phyloP scores from a whole-genome alignment of 2,113 vertebrate genomes.

The Aphyosemion australe region DNA sequence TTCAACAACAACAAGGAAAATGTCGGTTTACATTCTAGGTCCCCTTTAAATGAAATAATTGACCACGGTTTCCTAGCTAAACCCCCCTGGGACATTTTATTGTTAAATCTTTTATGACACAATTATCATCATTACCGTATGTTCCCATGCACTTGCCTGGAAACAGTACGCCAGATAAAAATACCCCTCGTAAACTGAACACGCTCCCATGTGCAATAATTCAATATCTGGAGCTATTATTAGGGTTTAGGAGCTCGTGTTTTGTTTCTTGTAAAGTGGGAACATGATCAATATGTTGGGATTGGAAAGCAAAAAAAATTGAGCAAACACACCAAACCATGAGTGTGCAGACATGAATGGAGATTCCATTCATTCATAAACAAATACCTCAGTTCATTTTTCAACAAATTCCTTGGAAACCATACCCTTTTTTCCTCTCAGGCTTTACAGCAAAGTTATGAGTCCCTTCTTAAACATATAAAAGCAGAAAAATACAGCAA shows the following conservation, averaged over 20 bases:
- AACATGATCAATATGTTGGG: slow-evolving; percentile 15
- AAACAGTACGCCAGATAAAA: slow-evolving; percentile 7
- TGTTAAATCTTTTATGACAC: slow-evolving; percentile 9
- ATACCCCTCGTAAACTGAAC: background rate
- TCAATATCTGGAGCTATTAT: slow-evolving; percentile 19
- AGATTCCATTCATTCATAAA: slow-evolving; percentile 5
- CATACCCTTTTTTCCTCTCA: slow-evolving; percentile 2
- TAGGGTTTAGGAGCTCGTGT: background rate
- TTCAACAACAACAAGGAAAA: no score
- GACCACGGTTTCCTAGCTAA: background rate
- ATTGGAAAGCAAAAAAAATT: background rate
- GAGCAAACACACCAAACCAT: background rate
- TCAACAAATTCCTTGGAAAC: slow-evolving; percentile 1
- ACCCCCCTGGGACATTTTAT: background rate
- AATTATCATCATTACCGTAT: slow-evolving; percentile 22
- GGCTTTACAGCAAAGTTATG: slow-evolving; percentile 51
- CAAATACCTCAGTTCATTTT: slow-evolving; percentile 34
- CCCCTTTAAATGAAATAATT: slow-evolving; percentile 9
- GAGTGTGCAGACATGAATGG: background rate
- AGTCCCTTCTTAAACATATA: slow-evolving; percentile 14
- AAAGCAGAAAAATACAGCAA: slow-evolving; percentile 13
- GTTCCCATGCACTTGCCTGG: slow-evolving; percentile 17
- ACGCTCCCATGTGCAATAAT: background rate
- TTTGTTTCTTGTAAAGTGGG: slow-evolving; percentile 6
- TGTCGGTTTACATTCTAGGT: no score